Base-by-base conservation (phyloP, 1,140 invertebrate genomes). In the Homalodisca vitripennis region DNA sequence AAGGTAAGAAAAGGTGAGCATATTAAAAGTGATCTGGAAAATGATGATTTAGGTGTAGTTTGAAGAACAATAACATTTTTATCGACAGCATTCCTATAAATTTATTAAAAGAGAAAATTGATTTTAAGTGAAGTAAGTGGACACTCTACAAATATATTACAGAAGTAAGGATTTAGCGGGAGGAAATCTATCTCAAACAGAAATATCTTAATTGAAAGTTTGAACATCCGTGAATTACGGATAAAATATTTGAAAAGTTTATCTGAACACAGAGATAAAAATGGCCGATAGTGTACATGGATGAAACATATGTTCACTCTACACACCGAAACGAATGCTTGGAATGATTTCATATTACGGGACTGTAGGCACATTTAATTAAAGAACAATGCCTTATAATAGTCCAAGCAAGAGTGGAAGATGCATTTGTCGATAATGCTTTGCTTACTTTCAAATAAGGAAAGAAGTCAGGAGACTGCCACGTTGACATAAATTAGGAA, bases 401-500 rank as follows among this genome's bases (percentile, higher is more conserved):
- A 53, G 66, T 67, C 22, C 66, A 67, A 29, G 47, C 66, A 48
- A 47, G 66, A 3, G 31, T 26, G 13, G 67, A 68, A 34, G 31
- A n/a, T n/a, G n/a, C n/a, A 68, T 68, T 68, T 46, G 57, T 68
- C 2, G 41, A 63, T 6, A 53, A 68, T 62, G 53, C 14, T n/a
- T 24, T 68, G 14, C 48, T 68, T 1, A 68, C 31, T 27, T 68
- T 68, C 27, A 57, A 32, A 32, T 60, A 29, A 29, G 47, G 46
- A 17, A 51, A 68, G 47, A 55, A 34, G 30, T 47, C 47, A 20
- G 67, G 67, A 34, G 67, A 68, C 34, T 68, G 62, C 26, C 67
- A 68, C 47, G 34, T 10, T 57, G 66, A 24, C 24, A 73, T 73
- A 67, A 72, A 69, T 65, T 51, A 24, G 1, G 68, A 73, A n/a